A percentile compares a stretch with the other conserved stretches of the same genome.
Conservation (phyloP, 2,888 invertebrate species). For the Drosophila neutralis region DNA sequence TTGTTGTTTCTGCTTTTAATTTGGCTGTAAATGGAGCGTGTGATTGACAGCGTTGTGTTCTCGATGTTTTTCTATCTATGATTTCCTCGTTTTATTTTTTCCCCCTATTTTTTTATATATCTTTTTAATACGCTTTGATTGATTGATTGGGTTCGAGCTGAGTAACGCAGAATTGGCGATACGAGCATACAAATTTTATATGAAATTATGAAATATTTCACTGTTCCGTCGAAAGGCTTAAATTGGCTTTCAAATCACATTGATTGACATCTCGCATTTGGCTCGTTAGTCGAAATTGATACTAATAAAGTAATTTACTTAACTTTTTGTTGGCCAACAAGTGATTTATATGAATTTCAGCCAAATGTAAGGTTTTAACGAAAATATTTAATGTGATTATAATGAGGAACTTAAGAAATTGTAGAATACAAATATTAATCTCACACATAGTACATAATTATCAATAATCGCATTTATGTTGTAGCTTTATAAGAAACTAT, state of each 20-base stretch:
- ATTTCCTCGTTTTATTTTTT: conserved; percentile 22
- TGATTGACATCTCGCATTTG: conserved; percentile 63
- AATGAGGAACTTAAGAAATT: not conserved
- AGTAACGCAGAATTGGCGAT: conserved; percentile 58
- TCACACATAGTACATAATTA: not conserved
- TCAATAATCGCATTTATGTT: not conserved
- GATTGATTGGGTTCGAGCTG: conserved; percentile 63
- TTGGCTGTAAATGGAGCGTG: conserved; percentile 79
- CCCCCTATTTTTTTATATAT: not conserved
- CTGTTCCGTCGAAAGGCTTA: conserved; percentile 7
- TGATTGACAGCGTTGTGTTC: conserved; percentile 67
- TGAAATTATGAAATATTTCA: conserved; percentile 55
- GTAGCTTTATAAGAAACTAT: not conserved
- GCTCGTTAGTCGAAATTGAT: conserved; percentile 31
- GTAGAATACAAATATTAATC: not conserved
- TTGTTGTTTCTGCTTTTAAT: conserved; percentile 69
- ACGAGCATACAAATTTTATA: conserved; percentile 29
- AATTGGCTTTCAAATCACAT: conserved; percentile 47
- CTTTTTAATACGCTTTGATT: conserved; percentile 70
- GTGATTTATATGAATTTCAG: not conserved
- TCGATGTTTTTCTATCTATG: conserved; percentile 24
- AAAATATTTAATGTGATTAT: not conserved
- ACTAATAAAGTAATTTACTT: conserved; percentile 34
- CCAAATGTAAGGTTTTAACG: not conserved
- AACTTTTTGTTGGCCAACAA: not conserved